These are phyloP conservation scores for Blastobasis lacticolella DNA, from an alignment of 2,888 invertebrate genomes.

Conservation along the genomic window DNA sequence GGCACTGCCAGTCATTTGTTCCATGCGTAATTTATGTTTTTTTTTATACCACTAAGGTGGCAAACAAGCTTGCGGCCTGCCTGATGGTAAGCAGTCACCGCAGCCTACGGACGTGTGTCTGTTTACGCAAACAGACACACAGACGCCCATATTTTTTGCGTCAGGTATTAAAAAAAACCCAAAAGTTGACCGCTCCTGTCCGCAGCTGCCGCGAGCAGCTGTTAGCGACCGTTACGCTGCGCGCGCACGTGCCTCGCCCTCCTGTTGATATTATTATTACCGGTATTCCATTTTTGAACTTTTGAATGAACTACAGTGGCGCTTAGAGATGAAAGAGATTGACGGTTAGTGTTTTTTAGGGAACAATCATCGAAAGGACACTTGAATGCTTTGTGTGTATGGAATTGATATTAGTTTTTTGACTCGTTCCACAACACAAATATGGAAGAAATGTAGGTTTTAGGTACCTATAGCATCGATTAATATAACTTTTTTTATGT, in stretches of 20 bases:
- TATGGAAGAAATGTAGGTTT: no score
- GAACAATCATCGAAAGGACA: background rate
- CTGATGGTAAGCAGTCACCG: no score
- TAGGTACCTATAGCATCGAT: no score
- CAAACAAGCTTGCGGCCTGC: no score
- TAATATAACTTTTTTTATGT: no score
- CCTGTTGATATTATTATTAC: slow-evolving; percentile 1
- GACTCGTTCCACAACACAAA: background rate
- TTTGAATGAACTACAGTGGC: background rate
- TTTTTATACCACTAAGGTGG: no score
- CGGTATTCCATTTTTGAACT: background rate
- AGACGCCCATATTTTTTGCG: background rate
- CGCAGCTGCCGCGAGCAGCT: slow-evolving; percentile 54
- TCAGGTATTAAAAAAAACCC: background rate
- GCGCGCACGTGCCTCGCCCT: slow-evolving; percentile 36
- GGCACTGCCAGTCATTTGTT: no score
- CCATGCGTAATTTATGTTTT: no score
- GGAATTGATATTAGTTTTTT: background rate
- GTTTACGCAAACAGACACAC: no score
- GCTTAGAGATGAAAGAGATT: background rate
- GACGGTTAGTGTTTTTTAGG: background rate
- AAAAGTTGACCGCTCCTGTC: slow-evolving; percentile 24
- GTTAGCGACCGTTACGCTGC: slow-evolving; percentile 50
- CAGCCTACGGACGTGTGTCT: no score
- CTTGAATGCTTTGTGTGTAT: background rate